phyloP scores from a whole-genome alignment of 2,797 vertebrate species.

The Spinibarbus caldwelli region DNA sequence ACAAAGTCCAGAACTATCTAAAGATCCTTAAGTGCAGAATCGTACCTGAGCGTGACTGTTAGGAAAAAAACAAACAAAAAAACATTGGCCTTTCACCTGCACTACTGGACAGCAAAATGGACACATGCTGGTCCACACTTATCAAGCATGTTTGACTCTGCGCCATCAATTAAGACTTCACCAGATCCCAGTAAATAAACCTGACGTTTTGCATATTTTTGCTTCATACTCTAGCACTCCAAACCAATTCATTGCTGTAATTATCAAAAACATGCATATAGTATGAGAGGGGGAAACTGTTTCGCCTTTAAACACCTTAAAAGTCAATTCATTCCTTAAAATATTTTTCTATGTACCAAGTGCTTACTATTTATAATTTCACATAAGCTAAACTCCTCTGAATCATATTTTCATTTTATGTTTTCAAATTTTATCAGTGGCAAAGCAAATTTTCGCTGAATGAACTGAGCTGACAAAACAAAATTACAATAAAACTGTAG shows the following conservation, averaged over 20 bases:
- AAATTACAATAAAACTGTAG: slow-evolving; percentile 20
- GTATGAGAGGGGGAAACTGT: neutral
- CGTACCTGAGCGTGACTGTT: slow-evolving; percentile 80
- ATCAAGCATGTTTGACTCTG: slow-evolving; percentile 38
- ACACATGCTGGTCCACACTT: slow-evolving; percentile 2
- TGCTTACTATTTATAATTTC: slow-evolving; percentile 5
- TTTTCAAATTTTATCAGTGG: neutral
- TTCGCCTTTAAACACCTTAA: neutral
- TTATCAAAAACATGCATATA: neutral
- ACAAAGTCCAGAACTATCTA: slow-evolving; percentile 87
- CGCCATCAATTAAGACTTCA: slow-evolving; percentile 9
- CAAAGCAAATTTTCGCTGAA: neutral
- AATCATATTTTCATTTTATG: neutral
- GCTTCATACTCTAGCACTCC: neutral
- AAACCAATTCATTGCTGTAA: neutral
- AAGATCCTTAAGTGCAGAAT: slow-evolving; percentile 86
- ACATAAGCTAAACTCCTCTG: neutral
- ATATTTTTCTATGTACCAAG: slow-evolving; percentile 1
- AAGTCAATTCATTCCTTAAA: neutral
- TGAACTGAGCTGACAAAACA: slow-evolving; percentile 14
- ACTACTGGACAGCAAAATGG: slow-evolving; percentile 17
- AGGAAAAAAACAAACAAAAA: slow-evolving; percentile 22
- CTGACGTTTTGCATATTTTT: neutral
- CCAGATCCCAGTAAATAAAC: neutral
- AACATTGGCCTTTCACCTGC: neutral